These are phyloP conservation scores for Lithophane ornitopus DNA, from an alignment of 2,888 invertebrate species.

Conservation along the genomic window DNA sequence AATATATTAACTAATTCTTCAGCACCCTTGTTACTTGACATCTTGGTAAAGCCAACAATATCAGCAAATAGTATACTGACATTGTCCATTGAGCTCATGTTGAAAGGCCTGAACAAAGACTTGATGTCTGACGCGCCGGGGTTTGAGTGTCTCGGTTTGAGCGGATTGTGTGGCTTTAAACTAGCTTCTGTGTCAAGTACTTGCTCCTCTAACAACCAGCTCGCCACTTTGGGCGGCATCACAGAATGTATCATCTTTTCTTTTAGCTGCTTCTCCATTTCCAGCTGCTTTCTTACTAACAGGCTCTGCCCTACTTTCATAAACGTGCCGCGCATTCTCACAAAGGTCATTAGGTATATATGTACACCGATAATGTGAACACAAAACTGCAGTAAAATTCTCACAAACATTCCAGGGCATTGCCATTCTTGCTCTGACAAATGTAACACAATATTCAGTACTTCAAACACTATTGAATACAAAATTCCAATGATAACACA, in stretches of 20 bases:
- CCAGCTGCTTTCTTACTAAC: conserved; percentile 96
- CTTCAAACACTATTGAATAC: conserved; percentile 97
- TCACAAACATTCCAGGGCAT: conserved; percentile 91
- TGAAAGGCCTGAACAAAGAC: conserved; percentile 97
- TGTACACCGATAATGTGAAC: conserved; percentile 98
- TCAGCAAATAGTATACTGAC: conserved; percentile 99
- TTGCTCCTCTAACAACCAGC: conserved; percentile 95
- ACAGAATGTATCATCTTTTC: conserved; percentile 99
- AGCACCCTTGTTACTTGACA: conserved; percentile 99
- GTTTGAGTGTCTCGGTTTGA: conserved; percentile 88
- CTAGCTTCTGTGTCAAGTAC: conserved; percentile 91
- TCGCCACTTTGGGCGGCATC: conserved; percentile 98
- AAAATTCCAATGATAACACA: conserved; percentile 94
- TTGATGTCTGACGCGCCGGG: conserved; percentile 93
- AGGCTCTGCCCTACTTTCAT: conserved; percentile 99
- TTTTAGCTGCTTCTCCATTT: conserved; percentile 98
- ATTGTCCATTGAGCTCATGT: conserved; percentile 99
- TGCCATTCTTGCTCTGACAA: conserved; percentile 88
- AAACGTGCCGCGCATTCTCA: conserved; percentile 98
- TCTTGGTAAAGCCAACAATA: conserved; percentile 99
- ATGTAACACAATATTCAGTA: conserved; percentile 91
- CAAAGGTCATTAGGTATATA: conserved; percentile 97
- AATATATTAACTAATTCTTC: conserved; percentile 98
- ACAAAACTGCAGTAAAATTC: conserved; percentile 95
- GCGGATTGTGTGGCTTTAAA: conserved; percentile 85